Evolutionary conservation across 2,113 vertebrate species (phyloP).

Genomic region (Stigmatopora argus): DNA sequence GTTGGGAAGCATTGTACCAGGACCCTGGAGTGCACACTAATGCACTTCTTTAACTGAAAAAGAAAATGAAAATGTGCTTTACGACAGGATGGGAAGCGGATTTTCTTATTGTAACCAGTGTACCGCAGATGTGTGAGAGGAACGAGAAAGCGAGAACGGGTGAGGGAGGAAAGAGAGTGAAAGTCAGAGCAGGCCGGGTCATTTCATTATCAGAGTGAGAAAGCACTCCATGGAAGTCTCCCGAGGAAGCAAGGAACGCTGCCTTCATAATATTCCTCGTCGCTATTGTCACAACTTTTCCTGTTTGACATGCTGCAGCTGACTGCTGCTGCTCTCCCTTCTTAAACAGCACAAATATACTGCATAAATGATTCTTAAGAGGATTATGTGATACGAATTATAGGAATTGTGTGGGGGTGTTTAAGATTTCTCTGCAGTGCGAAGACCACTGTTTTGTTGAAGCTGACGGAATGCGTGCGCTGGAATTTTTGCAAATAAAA

Average conservation of each 20-base stretch:
- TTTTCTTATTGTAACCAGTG: conserved; percentile 65
- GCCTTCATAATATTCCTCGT: conserved; percentile 50
- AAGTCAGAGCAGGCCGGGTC: conserved; percentile 59
- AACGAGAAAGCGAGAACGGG: conserved; percentile 23
- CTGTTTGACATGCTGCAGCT: conserved; percentile 50
- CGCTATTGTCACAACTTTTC: conserved; percentile 53
- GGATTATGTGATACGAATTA: background rate
- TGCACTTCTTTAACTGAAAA: conserved; percentile 35
- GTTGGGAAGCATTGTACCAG: background rate
- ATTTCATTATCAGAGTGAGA: conserved; percentile 71
- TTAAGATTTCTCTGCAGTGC: conserved; percentile 20
- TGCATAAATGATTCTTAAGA: conserved; percentile 13
- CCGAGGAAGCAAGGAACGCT: conserved; percentile 49
- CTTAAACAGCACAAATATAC: conserved; percentile 6
- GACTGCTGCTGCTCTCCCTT: conserved; percentile 23
- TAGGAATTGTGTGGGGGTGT: background rate
- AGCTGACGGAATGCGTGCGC: conserved; percentile 38
- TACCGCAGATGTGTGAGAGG: conserved; percentile 58
- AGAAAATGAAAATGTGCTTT: conserved; percentile 62
- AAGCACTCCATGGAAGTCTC: conserved; percentile 63
- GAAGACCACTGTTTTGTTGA: conserved; percentile 9
- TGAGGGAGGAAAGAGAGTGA: conserved; percentile 30
- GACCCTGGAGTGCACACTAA: conserved; percentile 12
- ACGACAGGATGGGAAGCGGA: conserved; percentile 53
- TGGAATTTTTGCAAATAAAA: conserved; percentile 52